Evolutionary conservation across 2,797 vertebrate species (phyloP), one percentile per base, ranked within the genome.

Genomic region (Epinephelus coioides): DNA sequence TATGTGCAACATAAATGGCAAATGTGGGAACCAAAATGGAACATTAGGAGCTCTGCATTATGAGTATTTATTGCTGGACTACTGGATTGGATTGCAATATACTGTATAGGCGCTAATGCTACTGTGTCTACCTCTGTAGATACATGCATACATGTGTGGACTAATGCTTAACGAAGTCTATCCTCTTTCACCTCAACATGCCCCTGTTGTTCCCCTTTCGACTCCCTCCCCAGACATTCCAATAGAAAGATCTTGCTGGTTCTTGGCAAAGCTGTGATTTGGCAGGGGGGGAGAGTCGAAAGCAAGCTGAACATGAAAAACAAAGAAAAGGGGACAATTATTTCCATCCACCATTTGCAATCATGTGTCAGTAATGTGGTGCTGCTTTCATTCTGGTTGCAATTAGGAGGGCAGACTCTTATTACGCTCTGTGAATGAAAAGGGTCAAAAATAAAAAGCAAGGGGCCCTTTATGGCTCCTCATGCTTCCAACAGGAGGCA

Each of bases 281-380:
- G 55, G 69, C 61, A 50, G 63, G 13, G 56, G 70, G 11, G 30
- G 54, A 21, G 6, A 23, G 11, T 21, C 34, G 44, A 79, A 78
- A 78, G 62, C 23, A 70, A 79, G 65, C 69, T 47, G 64, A 77
- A 84, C 73, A 84, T 61, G 49, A 80, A 87, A 84, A 84, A 90
- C 69, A 88, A 90, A 86, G 69, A 76, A 73, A 85, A 40, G 81
- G 83, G 85, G 71, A 84, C 64, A 87, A 86, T 89, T 91, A 89
- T 90, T 88, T 83, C 82, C 82, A 84, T 83, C 84, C 70, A 86
- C 64, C 69, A 55, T 86, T 86, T 77, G 86, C 86, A 91, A 85
- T 90, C 83, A 88, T 80, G 78, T 76, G 88, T 87, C 84, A 87
- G 70, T 90, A 92, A 94, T 88, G 83, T 47, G 50, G 63, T 66